Conservation (phyloP, 2,113 vertebrate species). For the Stomatorhinus ivindoensis region DNA sequence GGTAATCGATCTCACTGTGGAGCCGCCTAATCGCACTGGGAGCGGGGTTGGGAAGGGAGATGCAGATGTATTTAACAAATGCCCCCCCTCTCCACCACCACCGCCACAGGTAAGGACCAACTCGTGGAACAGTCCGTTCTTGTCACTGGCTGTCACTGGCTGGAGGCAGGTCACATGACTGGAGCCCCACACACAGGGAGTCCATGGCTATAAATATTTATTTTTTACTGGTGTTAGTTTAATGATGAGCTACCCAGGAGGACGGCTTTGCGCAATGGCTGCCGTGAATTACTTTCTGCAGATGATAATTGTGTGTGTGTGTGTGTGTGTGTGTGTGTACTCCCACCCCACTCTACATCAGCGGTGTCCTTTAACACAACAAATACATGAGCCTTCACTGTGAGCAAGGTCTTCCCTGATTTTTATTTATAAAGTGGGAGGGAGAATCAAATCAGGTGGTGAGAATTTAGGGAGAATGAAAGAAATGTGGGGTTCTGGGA, state of each 20-base stretch:
- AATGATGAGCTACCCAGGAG: slow-evolving; percentile 26
- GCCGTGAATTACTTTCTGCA: slow-evolving; percentile 34
- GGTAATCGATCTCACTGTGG: slow-evolving; percentile 58
- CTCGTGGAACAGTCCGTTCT: neutral
- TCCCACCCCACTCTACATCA: neutral
- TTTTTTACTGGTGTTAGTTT: neutral
- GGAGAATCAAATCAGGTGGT: neutral
- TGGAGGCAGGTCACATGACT: neutral
- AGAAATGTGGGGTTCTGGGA: slow-evolving; percentile 24
- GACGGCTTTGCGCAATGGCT: slow-evolving; percentile 7
- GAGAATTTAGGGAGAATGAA: slow-evolving; percentile 35
- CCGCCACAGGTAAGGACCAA: slow-evolving; percentile 48
- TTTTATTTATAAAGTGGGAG: slow-evolving; percentile 30
- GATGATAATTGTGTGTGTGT: slow-evolving; percentile 22
- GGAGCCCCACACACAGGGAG: neutral
- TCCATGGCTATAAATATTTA: neutral
- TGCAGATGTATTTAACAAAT: slow-evolving; percentile 53
- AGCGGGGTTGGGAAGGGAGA: slow-evolving; percentile 29
- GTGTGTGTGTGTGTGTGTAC: no score
- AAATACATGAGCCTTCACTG: neutral
- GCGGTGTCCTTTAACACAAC: neutral
- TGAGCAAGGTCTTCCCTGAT: slow-evolving; percentile 22
- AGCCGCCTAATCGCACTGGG: slow-evolving; percentile 47
- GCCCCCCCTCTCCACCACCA: slow-evolving; percentile 51
- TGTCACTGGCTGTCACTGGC: neutral